These are phyloP conservation scores for Sylvilagus bachmani DNA, from an alignment of 2,113 vertebrate genomes.

Conservation along the genomic window DNA sequence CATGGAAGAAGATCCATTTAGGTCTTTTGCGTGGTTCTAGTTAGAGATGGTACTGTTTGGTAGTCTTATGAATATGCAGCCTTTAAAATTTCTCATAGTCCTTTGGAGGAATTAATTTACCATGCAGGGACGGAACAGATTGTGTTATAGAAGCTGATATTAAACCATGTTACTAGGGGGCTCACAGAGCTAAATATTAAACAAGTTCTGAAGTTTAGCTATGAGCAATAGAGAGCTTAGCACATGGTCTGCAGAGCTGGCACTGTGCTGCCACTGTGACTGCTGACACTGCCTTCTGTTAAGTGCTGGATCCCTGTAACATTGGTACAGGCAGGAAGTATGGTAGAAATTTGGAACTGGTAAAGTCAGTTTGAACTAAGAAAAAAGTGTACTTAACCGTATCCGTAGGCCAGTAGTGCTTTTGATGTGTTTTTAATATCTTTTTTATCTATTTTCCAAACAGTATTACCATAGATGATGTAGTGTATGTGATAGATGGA, in stretches of 20 bases:
- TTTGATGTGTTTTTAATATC: constrained; percentile 45
- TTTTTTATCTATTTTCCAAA: constrained; percentile 43
- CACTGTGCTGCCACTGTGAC: fast-evolving
- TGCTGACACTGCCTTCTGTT: not conserved
- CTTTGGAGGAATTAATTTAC: not conserved
- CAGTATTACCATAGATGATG: constrained; percentile 99
- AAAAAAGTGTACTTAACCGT: not conserved
- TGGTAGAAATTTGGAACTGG: not conserved
- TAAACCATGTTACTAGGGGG: not conserved
- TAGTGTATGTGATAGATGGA: constrained; percentile 97
- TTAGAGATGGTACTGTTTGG: not conserved
- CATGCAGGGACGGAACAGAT: not conserved
- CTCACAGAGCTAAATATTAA: not conserved
- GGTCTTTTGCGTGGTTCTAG: not conserved
- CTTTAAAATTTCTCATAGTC: not conserved
- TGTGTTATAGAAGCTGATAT: not conserved
- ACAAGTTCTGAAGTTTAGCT: not conserved
- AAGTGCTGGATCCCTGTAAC: not conserved
- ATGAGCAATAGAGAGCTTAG: not conserved
- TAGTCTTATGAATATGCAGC: not conserved
- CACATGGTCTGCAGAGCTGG: not conserved
- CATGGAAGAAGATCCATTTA: not conserved
- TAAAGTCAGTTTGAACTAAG: not conserved
- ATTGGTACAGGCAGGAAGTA: not conserved
- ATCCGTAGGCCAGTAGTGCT: not conserved